Evolutionary conservation across 2,797 vertebrate species (phyloP).

Genomic region (Phataginus tetradactyla): DNA sequence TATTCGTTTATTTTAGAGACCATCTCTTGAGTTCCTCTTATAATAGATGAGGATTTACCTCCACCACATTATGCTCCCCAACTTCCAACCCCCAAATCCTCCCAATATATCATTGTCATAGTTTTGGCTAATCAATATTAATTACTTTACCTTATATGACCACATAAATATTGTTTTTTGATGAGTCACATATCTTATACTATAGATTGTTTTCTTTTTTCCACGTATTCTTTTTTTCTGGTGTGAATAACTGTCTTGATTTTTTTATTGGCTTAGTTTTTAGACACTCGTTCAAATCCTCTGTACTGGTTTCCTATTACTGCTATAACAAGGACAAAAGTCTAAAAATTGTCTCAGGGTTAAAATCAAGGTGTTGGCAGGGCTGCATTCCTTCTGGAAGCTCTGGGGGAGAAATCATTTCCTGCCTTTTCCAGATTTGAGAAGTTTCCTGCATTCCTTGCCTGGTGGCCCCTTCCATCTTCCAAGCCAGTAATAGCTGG

Average conservation of each 20-base stretch:
- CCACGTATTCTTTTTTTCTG: background rate
- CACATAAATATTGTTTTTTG: background rate
- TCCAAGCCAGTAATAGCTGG: background rate
- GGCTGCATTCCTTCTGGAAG: background rate
- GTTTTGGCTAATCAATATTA: background rate
- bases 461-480: background rate
- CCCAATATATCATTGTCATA: background rate
- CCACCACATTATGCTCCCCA: background rate
- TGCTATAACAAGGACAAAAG: background rate
- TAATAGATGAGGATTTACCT: background rate
- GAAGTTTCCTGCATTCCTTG: background rate
- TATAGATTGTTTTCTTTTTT: background rate
- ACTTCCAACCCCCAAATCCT: background rate
- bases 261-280: background rate
- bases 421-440: background rate
- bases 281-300: background rate
- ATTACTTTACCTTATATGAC: background rate
- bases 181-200: background rate
- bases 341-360: background rate
- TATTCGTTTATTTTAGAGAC: background rate
- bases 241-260: background rate
- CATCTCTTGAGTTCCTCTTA: background rate
- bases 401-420: background rate
- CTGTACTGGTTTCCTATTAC: background rate
- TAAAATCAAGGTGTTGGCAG: background rate